Conservation (phyloP, 2,113 vertebrate species). For the Accipiter virgatus region DNA sequence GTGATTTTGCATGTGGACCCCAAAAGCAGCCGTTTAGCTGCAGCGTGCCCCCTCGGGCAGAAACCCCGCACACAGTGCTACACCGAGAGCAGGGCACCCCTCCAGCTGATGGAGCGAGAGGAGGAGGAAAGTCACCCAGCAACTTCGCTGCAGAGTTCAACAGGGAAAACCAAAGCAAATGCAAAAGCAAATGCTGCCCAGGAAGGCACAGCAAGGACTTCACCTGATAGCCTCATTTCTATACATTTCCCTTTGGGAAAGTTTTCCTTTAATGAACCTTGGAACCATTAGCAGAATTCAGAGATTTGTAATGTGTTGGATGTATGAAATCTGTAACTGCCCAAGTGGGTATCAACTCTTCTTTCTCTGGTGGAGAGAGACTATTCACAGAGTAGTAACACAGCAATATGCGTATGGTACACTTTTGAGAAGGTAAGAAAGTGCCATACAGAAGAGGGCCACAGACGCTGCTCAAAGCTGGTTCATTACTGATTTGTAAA, state of each 20-base stretch:
- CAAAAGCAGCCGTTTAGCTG: not conserved
- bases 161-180: not conserved
- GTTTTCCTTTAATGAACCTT: not conserved
- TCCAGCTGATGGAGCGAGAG: not conserved
- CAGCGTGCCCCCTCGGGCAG: not conserved
- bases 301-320: not conserved
- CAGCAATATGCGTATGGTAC: accelerated
- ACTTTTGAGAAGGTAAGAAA: not conserved
- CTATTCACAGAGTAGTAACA: too few relatives aligned
- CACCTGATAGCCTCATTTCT: not conserved
- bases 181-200: not conserved
- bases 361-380: not conserved
- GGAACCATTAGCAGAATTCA: not conserved
- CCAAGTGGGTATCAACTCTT: too few relatives aligned
- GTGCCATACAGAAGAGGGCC: not conserved
- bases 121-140: not conserved
- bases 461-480: not conserved
- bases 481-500: not conserved
- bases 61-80: accelerated
- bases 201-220: not conserved
- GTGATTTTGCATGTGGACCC: too few relatives aligned
- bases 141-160: not conserved
- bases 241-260: not conserved
- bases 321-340: not conserved
- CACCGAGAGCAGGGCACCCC: not conserved